Conservation (phyloP, 1,140 invertebrate species). For the Hirudo medicinalis region DNA sequence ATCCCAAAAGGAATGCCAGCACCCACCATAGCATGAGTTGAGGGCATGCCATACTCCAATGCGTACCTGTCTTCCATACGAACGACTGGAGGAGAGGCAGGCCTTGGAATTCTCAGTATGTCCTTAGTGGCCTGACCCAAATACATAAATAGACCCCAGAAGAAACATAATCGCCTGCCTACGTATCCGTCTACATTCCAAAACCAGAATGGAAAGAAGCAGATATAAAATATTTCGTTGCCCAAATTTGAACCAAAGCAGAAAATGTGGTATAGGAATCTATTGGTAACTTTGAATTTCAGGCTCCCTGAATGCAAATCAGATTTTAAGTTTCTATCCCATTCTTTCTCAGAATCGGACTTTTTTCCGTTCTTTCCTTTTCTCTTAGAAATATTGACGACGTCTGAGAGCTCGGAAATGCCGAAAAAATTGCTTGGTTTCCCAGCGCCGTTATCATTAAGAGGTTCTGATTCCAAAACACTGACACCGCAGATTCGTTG, state of each 20-base stretch:
- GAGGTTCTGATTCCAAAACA: too few relatives aligned
- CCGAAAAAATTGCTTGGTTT: too few relatives aligned
- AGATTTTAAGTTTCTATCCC: too few relatives aligned
- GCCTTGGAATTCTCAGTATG: conserved; percentile 58
- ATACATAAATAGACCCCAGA: conserved; percentile 69
- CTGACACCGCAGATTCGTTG: too few relatives aligned
- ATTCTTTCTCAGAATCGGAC: too few relatives aligned
- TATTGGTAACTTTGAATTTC: conserved; percentile 50
- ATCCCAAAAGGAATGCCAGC: conserved; percentile 71
- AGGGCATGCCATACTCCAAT: conserved; percentile 87
- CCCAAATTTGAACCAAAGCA: conserved; percentile 66
- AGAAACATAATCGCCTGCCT: conserved; percentile 52
- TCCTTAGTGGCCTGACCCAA: conserved; percentile 66
- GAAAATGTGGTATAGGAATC: conserved; percentile 74
- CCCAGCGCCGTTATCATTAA: too few relatives aligned
- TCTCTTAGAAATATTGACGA: too few relatives aligned
- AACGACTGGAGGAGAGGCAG: conserved; percentile 62
- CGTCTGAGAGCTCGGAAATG: too few relatives aligned
- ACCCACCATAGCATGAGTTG: conserved; percentile 80
- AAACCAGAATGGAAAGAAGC: conserved; percentile 76
- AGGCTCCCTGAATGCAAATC: too few relatives aligned
- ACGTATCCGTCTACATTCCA: conserved; percentile 58
- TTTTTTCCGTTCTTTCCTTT: too few relatives aligned
- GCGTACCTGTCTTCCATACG: conserved; percentile 63
- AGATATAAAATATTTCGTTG: conserved; percentile 73